These are phyloP conservation scores for Lagopus muta DNA, from an alignment of 2,113 vertebrate species.

Conservation along the genomic window DNA sequence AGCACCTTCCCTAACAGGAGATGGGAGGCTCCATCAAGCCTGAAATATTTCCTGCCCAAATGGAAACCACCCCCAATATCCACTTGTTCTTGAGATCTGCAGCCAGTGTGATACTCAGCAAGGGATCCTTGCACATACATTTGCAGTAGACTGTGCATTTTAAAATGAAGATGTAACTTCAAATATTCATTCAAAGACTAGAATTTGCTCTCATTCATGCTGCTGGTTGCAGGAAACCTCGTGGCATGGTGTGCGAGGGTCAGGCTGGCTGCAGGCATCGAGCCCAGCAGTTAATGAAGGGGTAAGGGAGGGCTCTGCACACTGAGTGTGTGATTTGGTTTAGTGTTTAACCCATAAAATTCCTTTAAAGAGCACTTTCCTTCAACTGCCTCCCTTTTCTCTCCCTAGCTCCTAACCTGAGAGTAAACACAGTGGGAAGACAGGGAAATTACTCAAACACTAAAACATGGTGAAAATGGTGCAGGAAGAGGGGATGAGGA, in stretches of 20 bases:
- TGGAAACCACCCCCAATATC: neutral
- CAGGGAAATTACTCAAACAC: neutral
- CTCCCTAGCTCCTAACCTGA: neutral
- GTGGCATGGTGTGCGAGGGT: neutral
- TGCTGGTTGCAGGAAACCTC: neutral
- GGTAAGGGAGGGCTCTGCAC: neutral
- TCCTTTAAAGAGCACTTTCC: neutral
- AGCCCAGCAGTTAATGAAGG: neutral
- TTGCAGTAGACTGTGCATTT: neutral
- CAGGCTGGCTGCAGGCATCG: rapidly evolving
- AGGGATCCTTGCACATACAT: neutral
- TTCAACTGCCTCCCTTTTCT: neutral
- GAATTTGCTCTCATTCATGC: neutral
- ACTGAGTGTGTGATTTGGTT: neutral
- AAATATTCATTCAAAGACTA: neutral
- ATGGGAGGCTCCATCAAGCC: neutral
- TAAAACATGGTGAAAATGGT: neutral
- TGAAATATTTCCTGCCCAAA: neutral
- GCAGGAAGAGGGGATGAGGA: neutral
- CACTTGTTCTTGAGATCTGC: neutral
- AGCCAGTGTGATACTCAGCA: neutral
- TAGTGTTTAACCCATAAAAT: neutral
- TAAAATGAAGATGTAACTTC: neutral
- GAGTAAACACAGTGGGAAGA: neutral
- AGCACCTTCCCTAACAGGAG: neutral